These are phyloP conservation scores for Eupithecia dodoneata DNA, from an alignment of 2,888 invertebrate genomes.

Conservation along the genomic window DNA sequence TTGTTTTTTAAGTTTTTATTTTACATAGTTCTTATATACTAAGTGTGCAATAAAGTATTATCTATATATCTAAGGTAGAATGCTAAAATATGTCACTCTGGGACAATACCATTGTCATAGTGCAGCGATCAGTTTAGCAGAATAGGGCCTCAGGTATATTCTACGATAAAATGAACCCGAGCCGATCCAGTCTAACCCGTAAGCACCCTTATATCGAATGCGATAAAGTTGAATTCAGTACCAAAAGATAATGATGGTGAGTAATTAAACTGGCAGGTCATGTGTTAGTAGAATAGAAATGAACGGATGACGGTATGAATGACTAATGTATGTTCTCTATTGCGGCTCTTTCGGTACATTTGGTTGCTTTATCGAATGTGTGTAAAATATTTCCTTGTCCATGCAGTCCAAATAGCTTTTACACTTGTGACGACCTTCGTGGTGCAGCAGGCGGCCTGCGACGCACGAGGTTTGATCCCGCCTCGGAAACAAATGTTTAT, in stretches of 20 bases:
- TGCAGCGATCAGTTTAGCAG: neutral
- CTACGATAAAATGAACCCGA: neutral
- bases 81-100: neutral
- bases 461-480: neutral
- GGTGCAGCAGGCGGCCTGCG: neutral
- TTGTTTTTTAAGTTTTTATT: too few relatives aligned
- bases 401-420: neutral
- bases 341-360: slow-evolving; percentile 14
- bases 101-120: neutral
- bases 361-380: slow-evolving; percentile 25
- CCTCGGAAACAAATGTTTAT: neutral
- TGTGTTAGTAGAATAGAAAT: neutral
- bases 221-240: neutral
- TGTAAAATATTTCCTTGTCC: slow-evolving; percentile 15
- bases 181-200: neutral
- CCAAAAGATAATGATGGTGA: neutral
- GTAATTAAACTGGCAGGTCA: neutral
- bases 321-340: neutral
- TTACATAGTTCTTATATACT: too few relatives aligned
- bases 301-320: slow-evolving; percentile 22
- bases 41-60: too few relatives aligned
- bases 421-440: neutral
- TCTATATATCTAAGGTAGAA: neutral
- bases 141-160: neutral
- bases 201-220: neutral